Evolutionary conservation across 1,140 invertebrate genomes (phyloP), one percentile per base, ranked within the genome.

Genomic region (Trinorchestia longiramus): DNA sequence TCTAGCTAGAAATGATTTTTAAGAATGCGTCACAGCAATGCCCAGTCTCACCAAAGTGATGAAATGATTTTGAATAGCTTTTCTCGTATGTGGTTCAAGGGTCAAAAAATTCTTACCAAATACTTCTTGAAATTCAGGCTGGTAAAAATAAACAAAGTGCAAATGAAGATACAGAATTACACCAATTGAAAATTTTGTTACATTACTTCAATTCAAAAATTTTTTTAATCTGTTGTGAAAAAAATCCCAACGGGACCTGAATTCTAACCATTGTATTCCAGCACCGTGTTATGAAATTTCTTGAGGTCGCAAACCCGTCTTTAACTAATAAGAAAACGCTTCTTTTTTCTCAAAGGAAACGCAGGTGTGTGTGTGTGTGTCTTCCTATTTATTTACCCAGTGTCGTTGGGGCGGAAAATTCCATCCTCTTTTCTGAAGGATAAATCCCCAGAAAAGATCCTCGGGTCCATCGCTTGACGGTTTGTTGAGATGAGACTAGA

Each of bases 401-500:
- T 36, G 62, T 28, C 62, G 28, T 42, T 91, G 41, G 41, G 41
- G 41, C 88, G 41, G 88, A 91, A 44, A 91, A 91, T 91, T 91
- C 88, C 88, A 91, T 91, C 88, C 88, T 43, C 44, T 47, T 47
- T 43, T 94, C 92, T 94, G 43, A 43, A 43, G 44, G 36, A 40
- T 94, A 94, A 94, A 94, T 94, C 92, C 47, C 92, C n/a, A 1
- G 43, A 40, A 42, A 94, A 47, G 92, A 94, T 47, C 92, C 43
- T 94, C 23, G 43, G 62, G 43, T 94, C 43, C 92, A 94, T 94
- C 92, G 92, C 40, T 11, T 40, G 92, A 45, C 92, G 43, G 43
- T 94, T 94, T 94, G 43, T 94, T 47, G 92, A 94, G 92, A 94
- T 94, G 92, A 94, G 92, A 44, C 44, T 40, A 19, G 44, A 94